Evolutionary conservation across 1,140 invertebrate genomes (phyloP).

Genomic region (Drosophila oshimai): DNA sequence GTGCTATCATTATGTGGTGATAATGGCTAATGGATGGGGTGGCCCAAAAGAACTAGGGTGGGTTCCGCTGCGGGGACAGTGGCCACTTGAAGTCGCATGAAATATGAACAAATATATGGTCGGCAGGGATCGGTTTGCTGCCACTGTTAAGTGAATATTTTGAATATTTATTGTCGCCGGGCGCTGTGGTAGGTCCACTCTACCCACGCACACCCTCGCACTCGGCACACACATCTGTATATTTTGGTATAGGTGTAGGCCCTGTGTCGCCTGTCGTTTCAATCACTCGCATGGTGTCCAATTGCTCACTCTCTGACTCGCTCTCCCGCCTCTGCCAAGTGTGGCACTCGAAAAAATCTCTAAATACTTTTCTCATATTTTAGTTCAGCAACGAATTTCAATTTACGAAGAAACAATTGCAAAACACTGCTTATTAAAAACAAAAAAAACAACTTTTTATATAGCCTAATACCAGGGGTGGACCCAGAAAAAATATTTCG

Average conservation of each 20-base stretch:
- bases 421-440: too few relatives aligned
- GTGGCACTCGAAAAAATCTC: constrained; percentile 1
- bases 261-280: constrained; percentile 57
- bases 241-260: constrained; percentile 42
- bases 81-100: constrained; percentile 39
- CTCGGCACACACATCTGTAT: not conserved
- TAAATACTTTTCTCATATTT: not conserved
- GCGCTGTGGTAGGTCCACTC: constrained; percentile 58
- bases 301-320: constrained; percentile 20
- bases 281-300: constrained; percentile 57
- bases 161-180: constrained; percentile 60
- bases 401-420: too few relatives aligned
- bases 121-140: constrained; percentile 44
- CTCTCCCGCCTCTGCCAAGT: not conserved
- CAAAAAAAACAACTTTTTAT: too few relatives aligned
- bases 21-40: constrained; percentile 25
- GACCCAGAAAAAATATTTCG: too few relatives aligned
- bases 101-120: constrained; percentile 21
- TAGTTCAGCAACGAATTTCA: too few relatives aligned
- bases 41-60: not conserved
- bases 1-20: constrained; percentile 31
- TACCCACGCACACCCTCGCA: not conserved
- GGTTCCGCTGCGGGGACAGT: not conserved
- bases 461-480: too few relatives aligned
- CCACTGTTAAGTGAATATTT: constrained; percentile 72